These are phyloP conservation scores for Ptychobarbus kaznakovi DNA, from an alignment of 2,797 vertebrate species.

Conservation along the genomic window DNA sequence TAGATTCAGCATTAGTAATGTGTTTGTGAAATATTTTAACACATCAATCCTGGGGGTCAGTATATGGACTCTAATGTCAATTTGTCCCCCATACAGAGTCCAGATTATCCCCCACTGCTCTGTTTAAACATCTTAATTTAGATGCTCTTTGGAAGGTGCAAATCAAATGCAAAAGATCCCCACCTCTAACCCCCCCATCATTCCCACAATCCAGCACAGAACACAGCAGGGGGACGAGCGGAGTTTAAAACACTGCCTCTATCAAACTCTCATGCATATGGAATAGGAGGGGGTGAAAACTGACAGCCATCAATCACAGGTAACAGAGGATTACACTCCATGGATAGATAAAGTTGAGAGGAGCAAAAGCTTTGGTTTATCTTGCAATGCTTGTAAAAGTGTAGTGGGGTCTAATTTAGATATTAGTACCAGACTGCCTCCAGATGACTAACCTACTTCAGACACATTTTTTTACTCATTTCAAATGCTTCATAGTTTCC, in stretches of 20 bases:
- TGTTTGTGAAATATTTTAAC: neutral
- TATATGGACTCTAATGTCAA: slow-evolving; percentile 52
- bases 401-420: slow-evolving; percentile 20
- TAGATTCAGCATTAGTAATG: neutral
- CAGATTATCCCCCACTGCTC: slow-evolving; percentile 53
- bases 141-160: slow-evolving; percentile 54
- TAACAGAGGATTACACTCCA: slow-evolving; percentile 40
- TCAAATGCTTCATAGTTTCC: neutral
- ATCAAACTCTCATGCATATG: slow-evolving; percentile 54
- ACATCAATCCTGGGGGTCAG: slow-evolving; percentile 37
- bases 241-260: slow-evolving; percentile 54
- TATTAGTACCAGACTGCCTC: slow-evolving; percentile 26
- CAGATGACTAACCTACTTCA: neutral
- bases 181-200: slow-evolving; percentile 36
- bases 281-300: slow-evolving; percentile 54
- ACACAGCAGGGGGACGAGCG: slow-evolving; percentile 51
- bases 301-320: slow-evolving; percentile 60
- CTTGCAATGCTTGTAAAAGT: slow-evolving; percentile 35
- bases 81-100: slow-evolving; percentile 48
- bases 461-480: neutral
- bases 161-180: slow-evolving; percentile 60
- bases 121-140: slow-evolving; percentile 59
- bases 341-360: slow-evolving; percentile 29
- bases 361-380: slow-evolving; percentile 36
- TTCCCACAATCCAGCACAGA: slow-evolving; percentile 35